Conservation (phyloP, 1,140 invertebrate species). For the Paramacrobiotus metropolitanus region DNA sequence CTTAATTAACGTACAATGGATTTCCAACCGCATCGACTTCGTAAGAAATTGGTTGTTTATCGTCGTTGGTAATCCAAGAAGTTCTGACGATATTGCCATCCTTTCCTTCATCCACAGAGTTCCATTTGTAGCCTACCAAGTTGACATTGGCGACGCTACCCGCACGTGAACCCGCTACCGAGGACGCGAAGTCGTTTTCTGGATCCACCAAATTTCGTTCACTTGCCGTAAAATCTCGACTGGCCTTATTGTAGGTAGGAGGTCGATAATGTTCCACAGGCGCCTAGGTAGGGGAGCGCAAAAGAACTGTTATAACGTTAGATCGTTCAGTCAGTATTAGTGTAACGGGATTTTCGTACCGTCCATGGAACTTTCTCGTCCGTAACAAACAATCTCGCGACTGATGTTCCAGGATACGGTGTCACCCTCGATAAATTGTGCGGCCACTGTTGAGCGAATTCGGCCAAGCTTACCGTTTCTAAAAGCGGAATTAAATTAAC, state of each 20-base stretch:
- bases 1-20: not conserved
- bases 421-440: not conserved
- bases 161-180: not conserved
- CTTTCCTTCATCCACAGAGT: no score
- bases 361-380: not conserved
- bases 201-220: not conserved
- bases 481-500: no score
- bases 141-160: no score
- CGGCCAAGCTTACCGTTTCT: not conserved
- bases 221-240: not conserved
- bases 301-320: no score
- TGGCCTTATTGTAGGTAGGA: not conserved
- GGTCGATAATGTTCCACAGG: no score
- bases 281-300: no score
- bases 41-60: not conserved
- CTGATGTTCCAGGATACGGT: not conserved
- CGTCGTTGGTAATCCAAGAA: not conserved
- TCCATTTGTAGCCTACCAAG: no score
- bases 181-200: not conserved
- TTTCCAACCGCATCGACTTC: not conserved
- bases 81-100: no score
- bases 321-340: no score
- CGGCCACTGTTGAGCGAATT: not conserved
- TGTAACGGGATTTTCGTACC: not conserved
- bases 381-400: not conserved